A percentile compares a stretch with the other conserved stretches of the same genome.
phyloP scores from a whole-genome alignment of 53 echinoderm and acorn worm species.

The Echinarachnius parma region DNA sequence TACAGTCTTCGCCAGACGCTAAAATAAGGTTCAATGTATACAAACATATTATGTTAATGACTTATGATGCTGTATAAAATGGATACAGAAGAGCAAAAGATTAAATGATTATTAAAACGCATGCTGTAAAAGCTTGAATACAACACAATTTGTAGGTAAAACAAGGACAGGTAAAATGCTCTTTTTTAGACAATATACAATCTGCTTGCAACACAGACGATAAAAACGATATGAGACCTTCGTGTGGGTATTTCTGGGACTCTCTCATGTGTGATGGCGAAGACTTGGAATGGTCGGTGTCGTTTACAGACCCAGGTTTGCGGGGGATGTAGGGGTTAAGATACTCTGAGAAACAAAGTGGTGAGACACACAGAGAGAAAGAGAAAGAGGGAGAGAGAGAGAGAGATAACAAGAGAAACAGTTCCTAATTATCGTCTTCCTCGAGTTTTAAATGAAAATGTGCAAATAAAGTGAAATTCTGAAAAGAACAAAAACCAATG shows the following conservation, averaged over 20 bases:
- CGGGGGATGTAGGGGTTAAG: conserved; percentile 22
- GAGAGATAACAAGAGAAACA: conserved; percentile 3
- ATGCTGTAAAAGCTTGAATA: background rate
- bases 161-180: no score
- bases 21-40: no score
- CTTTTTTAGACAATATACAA: no score
- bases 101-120: no score
- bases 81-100: no score
- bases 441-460: background rate
- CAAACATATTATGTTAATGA: no score
- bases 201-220: no score
- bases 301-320: background rate
- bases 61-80: no score
- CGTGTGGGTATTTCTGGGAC: conserved; percentile 13
- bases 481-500: background rate
- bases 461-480: background rate
- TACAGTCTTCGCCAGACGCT: no score
- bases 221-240: conserved; percentile 27
- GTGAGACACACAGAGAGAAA: no score
- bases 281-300: background rate
- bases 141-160: no score
- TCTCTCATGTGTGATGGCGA: conserved; percentile 19
- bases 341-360: conserved; percentile 13
- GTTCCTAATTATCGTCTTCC: background rate
- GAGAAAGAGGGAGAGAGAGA: background rate